Base-by-base conservation (phyloP, 2,113 vertebrate genomes). In the Ceyx margarethae region DNA sequence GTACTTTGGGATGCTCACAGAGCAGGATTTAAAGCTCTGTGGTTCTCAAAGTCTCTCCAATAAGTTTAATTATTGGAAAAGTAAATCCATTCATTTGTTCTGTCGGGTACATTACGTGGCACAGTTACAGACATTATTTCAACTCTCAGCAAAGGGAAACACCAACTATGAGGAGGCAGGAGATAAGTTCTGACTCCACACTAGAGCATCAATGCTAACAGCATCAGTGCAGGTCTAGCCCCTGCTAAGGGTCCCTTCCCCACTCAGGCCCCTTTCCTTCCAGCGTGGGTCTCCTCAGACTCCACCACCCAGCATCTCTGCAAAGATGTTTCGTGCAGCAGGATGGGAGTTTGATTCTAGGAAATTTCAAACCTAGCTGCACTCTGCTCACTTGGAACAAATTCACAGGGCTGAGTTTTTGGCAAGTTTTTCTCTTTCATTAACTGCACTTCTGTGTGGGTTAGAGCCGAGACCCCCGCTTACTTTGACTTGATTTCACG, bases 1-100 rank as follows among this genome's bases (percentile, higher is more conserved):
- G 46, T 72, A n/a, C 95, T 93, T 81, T 19, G 58, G 67, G 81
- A 87, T 51, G 58, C 77, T 85, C n/a, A 42, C 62, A 87, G 86
- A 81, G 90, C 66, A 86, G 86, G 54, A 86, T 90, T 90, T 89
- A 89, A 76, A 94, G 50, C 81, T 76, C 62, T 46, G 31, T 56
- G 50, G 67, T 62, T 90, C 35, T 86, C 73, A 9, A 50, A 85
- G 46, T 84, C 62, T 73, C 76, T 68, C 62, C 66, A 58, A 33
- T 73, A 94, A 87, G 64, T 79, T 95, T 84, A 95, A 95, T 85
- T 84, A 78, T 1, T 67, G 78, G 71, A 85, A 88, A 78, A 93
- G 64, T 35, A 76, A 91, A 57, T 33, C 50, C 29, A 66, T 62
- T 69, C 1, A 3, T 77, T 69, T 79, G 54, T 45, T 86, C 18